These are phyloP conservation scores for Tympanuchus pallidicinctus DNA, from an alignment of 2,113 vertebrate genomes.

Conservation along the genomic window DNA sequence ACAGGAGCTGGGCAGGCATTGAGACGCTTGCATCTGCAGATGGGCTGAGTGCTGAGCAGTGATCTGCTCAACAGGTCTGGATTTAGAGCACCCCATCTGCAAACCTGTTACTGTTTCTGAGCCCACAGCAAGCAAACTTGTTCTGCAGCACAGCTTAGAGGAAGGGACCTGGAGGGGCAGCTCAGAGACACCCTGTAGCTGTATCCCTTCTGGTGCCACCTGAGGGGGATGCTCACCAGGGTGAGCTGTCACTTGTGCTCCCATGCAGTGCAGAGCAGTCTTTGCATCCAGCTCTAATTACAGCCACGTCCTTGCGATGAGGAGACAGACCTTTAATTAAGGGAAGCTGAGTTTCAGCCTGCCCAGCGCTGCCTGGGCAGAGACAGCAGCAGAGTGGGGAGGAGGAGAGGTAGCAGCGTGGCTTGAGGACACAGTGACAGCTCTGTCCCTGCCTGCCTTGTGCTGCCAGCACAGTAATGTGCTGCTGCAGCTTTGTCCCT, in stretches of 20 bases:
- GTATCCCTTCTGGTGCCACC: not conserved
- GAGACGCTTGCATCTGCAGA: not conserved
- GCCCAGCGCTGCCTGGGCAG: not conserved
- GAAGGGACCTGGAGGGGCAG: not conserved
- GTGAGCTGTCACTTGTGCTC: not conserved
- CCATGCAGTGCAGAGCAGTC: not conserved
- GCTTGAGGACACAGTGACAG: not conserved
- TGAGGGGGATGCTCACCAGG: not conserved
- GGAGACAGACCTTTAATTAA: not conserved
- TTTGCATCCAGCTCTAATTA: not conserved
- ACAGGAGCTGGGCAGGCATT: not conserved
- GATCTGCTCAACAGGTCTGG: not conserved
- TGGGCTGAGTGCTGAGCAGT: not conserved
- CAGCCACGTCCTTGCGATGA: rapidly evolving
- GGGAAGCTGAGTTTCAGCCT: not conserved
- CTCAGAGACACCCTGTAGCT: not conserved
- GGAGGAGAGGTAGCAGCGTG: not conserved
- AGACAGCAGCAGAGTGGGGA: not conserved
- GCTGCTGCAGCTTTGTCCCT: not conserved
- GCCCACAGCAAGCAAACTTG: not conserved
- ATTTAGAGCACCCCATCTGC: not conserved
- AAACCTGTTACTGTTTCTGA: not conserved
- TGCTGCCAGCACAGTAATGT: not conserved
- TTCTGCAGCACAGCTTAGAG: not conserved
- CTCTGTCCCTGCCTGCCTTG: not conserved